These are phyloP conservation scores for Monochamus saltuarius DNA, from an alignment of 1,140 invertebrate genomes.

Conservation along the genomic window DNA sequence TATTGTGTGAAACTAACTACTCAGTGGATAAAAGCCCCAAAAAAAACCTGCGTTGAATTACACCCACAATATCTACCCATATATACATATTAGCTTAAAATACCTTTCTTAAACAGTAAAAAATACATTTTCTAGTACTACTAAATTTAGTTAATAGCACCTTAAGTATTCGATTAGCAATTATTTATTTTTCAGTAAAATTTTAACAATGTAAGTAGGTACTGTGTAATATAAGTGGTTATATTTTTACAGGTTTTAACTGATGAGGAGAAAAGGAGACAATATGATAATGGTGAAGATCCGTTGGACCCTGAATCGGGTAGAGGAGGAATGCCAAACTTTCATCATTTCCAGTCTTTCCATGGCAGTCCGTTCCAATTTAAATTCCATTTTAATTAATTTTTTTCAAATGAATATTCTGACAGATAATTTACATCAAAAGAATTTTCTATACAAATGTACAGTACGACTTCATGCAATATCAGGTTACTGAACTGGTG, in stretches of 20 bases:
- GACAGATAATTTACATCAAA: background rate
- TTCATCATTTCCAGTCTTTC: slow-evolving; percentile 78
- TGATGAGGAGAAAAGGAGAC: slow-evolving; percentile 84
- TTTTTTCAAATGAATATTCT: background rate
- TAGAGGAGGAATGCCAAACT: slow-evolving; percentile 69
- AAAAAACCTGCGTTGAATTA: too few relatives aligned
- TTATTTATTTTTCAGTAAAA: too few relatives aligned
- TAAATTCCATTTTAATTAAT: slow-evolving; percentile 91
- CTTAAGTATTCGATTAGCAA: too few relatives aligned
- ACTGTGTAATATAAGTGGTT: slow-evolving; percentile 1
- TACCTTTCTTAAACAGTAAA: too few relatives aligned
- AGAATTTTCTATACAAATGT: background rate
- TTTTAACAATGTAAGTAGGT: too few relatives aligned
- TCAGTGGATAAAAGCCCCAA: too few relatives aligned
- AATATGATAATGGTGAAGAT: slow-evolving; percentile 95
- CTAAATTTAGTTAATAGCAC: too few relatives aligned
- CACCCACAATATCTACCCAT: too few relatives aligned
- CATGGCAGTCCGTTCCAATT: slow-evolving; percentile 90
- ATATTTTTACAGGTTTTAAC: slow-evolving; percentile 61
- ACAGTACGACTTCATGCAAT: background rate
- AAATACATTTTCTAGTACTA: too few relatives aligned
- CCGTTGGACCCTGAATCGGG: slow-evolving; percentile 92
- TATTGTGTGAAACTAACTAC: too few relatives aligned
- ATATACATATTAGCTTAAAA: too few relatives aligned
- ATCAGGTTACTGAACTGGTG: background rate